phyloP scores from a whole-genome alignment of 1,140 invertebrate genomes.

The Arion vulgaris region DNA sequence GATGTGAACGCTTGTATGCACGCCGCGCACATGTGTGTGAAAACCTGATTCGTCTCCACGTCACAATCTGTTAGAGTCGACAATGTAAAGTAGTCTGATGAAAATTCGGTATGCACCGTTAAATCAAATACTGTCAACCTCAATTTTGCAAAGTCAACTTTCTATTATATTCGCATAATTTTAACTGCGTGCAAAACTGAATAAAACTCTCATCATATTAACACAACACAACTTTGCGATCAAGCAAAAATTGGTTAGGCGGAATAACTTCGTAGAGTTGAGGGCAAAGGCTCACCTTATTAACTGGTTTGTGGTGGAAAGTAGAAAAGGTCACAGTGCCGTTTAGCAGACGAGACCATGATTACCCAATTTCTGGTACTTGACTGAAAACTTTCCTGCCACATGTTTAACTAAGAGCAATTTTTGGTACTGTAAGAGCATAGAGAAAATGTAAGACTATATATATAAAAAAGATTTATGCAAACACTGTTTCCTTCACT shows the following conservation, averaged over 20 bases:
- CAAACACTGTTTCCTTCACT: too few relatives aligned
- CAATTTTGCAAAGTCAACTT: not conserved
- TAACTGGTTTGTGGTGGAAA: conserved; percentile 25
- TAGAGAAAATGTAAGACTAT: too few relatives aligned
- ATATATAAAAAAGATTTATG: too few relatives aligned
- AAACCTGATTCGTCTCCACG: too few relatives aligned
- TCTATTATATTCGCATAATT: not conserved
- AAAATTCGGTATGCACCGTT: not conserved
- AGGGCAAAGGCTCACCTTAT: conserved; percentile 11
- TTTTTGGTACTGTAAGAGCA: too few relatives aligned
- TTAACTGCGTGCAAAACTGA: not conserved
- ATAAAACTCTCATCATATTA: not conserved
- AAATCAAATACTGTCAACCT: not conserved
- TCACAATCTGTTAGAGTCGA: too few relatives aligned
- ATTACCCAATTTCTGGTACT: conserved; percentile 17
- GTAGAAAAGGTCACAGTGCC: conserved; percentile 21
- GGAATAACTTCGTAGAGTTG: not conserved
- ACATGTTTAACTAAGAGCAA: not conserved
- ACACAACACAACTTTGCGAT: not conserved
- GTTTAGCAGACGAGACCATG: conserved; percentile 14
- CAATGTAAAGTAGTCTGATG: too few relatives aligned
- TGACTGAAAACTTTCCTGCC: not conserved
- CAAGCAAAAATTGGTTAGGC: not conserved
- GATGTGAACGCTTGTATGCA: too few relatives aligned
- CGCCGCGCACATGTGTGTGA: too few relatives aligned